Evolutionary conservation across 2,888 invertebrate species (phyloP).

Genomic region (Lasioglossum leucozonium): DNA sequence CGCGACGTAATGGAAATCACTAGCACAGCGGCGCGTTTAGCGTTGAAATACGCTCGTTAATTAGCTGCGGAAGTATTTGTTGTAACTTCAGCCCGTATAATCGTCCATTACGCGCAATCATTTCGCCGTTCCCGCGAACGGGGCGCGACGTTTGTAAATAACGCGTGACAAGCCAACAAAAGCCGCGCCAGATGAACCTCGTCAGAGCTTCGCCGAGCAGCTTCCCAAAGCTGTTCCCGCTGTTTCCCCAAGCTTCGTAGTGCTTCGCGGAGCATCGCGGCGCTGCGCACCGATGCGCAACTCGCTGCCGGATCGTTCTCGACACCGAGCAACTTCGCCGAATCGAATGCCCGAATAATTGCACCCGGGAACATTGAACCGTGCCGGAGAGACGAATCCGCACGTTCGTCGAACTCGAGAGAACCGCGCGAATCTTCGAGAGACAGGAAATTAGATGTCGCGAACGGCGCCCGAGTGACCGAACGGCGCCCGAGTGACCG

Average conservation of each 20-base stretch:
- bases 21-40: constrained; percentile 40
- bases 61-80: constrained; percentile 44
- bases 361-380: neutral
- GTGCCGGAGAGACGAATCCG: neutral
- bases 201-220: neutral
- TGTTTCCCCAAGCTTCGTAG: neutral
- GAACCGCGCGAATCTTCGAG: neutral
- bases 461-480: neutral
- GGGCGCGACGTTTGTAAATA: constrained; percentile 21
- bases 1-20: constrained; percentile 46
- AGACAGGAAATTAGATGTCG: neutral
- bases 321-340: neutral
- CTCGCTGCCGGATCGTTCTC: neutral
- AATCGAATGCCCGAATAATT: constrained; percentile 1
- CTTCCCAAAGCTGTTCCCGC: neutral
- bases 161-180: constrained; percentile 22
- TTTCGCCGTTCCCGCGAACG: constrained; percentile 37
- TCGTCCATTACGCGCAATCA: constrained; percentile 41
- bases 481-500: neutral
- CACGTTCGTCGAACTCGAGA: neutral
- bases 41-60: constrained; percentile 45
- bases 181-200: constrained; percentile 22
- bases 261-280: neutral
- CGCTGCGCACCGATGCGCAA: neutral
- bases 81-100: constrained; percentile 20